phyloP scores from a whole-genome alignment of 2,888 invertebrate species.

The Drosophila aldrichi region DNA sequence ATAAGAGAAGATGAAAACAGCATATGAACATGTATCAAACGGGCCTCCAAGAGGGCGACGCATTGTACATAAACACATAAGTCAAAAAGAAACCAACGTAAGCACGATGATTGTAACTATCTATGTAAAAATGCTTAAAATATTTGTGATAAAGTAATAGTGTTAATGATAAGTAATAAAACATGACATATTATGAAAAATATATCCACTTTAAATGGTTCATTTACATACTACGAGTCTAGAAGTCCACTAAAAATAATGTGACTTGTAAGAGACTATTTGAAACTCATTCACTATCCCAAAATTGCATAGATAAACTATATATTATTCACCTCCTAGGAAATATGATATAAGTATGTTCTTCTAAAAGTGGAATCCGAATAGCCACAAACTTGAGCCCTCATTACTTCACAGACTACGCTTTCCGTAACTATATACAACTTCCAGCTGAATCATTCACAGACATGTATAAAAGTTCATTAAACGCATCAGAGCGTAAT shows the following conservation, averaged over 20 bases:
- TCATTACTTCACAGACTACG: neutral
- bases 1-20: neutral
- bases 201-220: conserved; percentile 4
- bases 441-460: neutral
- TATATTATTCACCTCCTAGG: neutral
- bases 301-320: no score
- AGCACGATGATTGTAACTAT: conserved; percentile 76
- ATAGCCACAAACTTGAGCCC: neutral
- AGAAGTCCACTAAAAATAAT: no score
- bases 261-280: no score
- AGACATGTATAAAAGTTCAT: neutral
- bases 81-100: conserved; percentile 22
- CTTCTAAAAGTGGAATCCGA: neutral
- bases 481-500: neutral
- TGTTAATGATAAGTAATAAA: conserved; percentile 78
- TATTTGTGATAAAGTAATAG: conserved; percentile 81
- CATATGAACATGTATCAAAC: conserved; percentile 30
- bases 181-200: conserved; percentile 64
- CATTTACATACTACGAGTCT: no score
- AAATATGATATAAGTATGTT: neutral
- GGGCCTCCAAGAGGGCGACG: conserved; percentile 36
- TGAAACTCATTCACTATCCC: no score
- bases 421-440: neutral
- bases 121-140: conserved; percentile 82
- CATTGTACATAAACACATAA: conserved; percentile 59